phyloP scores from a whole-genome alignment of 2,888 invertebrate species.

The Dichetophora obliterata region DNA sequence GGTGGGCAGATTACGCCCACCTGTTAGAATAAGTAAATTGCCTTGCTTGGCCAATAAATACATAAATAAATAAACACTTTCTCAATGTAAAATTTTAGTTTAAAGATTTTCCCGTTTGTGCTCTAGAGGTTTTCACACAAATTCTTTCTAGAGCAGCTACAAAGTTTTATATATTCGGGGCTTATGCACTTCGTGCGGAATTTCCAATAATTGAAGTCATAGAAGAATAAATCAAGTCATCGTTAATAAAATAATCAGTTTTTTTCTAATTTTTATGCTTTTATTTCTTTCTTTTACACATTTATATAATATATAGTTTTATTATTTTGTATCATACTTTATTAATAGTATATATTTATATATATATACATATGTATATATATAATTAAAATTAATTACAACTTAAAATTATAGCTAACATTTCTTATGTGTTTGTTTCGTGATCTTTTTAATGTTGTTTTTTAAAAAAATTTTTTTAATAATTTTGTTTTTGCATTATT shows the following conservation, averaged over 20 bases:
- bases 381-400: constrained; percentile 42
- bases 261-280: constrained; percentile 23
- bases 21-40: too few species aligned
- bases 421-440: constrained; percentile 28
- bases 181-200: too few species aligned
- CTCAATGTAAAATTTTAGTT: too few species aligned
- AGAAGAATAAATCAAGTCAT: too few species aligned
- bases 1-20: too few species aligned
- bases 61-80: too few species aligned
- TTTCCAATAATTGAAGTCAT: too few species aligned
- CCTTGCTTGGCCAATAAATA: too few species aligned
- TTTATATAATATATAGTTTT: constrained; percentile 45
- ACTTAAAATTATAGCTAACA: constrained; percentile 39
- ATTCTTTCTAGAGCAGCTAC: too few species aligned
- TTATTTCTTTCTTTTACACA: constrained; percentile 43
- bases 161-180: too few species aligned
- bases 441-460: constrained; percentile 7
- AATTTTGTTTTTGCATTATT: constrained; percentile 18
- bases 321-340: constrained; percentile 27
- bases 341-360: constrained; percentile 11
- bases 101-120: too few species aligned
- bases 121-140: too few species aligned
- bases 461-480: constrained; percentile 11
- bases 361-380: constrained; percentile 19
- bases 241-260: not conserved